Base-by-base conservation (phyloP, 1,140 invertebrate species). In the Bradysia coprophila region DNA sequence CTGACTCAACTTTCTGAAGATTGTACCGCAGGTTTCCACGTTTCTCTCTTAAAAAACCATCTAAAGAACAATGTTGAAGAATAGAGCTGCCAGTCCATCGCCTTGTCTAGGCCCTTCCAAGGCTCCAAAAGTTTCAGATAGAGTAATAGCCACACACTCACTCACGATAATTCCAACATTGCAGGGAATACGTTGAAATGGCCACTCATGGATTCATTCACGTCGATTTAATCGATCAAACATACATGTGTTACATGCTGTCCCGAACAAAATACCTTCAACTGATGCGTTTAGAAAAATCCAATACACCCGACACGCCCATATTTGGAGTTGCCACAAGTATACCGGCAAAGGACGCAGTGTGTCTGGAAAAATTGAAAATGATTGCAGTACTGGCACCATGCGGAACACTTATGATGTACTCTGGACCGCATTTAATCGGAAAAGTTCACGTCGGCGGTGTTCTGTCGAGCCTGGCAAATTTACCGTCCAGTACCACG, bases 361-460 rank as follows among this genome's bases (percentile, higher is more conserved):
- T 83, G 11, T 72, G 73, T 44, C 64, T 93, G 42, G 67, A 78
- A 69, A 65, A 67, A 52, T 59, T 90, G 43, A 75, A 83, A 45
- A 80, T 92, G 75, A 75, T 90, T 33, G 77, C 85, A 0, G 67
- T 85, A 19, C 69, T 93, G 21, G 88, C 92, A 64, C 66, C 77
- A 19, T 71, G 66, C 38, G 80, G 81, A 10, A 76, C 74, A 46
- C 68, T 93, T n/a, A 69, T 79, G n/a, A 61, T 95, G 13, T 91
- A 91, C 57, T 87, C 82, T 4, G 89, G 90, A 13, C 67, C 75
- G 2, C 71, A 67, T 32, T 65, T 79, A 46, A 73, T 92, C 21
- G 84, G 84, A n/a, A 88, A 89, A 61, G 68, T 92, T 18, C 79
- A 89, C 54, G 73, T 90, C 37, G 75, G 78, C 2, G 76, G 80